phyloP scores from a whole-genome alignment of 2,113 vertebrate genomes.

The mouse (Mus musculus) region GRCm39 chr17:49841001-49841500 shows the following conservation, averaged over 20 bases:
- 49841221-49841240: not conserved
- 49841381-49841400: conserved; percentile 58
- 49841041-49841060: not conserved
- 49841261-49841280: not conserved
- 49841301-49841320: not conserved
- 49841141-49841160: not conserved
- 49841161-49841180: not conserved
- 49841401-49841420: conserved; percentile 65
- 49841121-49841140: not conserved
- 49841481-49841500: conserved; percentile 81
- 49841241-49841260: not conserved
- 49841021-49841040: not conserved
- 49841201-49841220: not conserved
- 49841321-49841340: conserved; percentile 40
- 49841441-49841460: conserved; percentile 62
- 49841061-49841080: not conserved
- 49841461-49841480: conserved; percentile 83
- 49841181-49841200: not conserved
- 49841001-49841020: not conserved
- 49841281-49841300: not conserved
- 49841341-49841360: not conserved
- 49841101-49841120: not conserved
- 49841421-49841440: conserved; percentile 76
- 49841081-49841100: not conserved
- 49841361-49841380: conserved; percentile 50